Conservation (phyloP, 2,113 vertebrate species). For the Leuciscus idus region DNA sequence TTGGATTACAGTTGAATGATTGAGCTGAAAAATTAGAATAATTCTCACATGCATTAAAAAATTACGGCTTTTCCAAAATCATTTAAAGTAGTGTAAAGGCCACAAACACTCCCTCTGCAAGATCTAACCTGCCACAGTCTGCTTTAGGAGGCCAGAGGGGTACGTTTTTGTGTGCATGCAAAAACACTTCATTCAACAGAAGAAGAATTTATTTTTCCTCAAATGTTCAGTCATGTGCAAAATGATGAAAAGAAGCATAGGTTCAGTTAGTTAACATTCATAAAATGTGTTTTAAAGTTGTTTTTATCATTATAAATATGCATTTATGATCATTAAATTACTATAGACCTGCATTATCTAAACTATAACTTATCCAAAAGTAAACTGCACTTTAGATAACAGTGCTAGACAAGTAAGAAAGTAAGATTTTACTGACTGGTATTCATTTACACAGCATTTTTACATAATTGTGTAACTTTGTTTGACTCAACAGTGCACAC, state of each 20-base stretch:
- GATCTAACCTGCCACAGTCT: slow-evolving; percentile 28
- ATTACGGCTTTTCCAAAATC: background rate
- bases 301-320: background rate
- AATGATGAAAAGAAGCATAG: background rate
- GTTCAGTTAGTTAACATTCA: background rate
- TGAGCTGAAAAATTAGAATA: background rate
- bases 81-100: slow-evolving; percentile 31
- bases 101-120: slow-evolving; percentile 6
- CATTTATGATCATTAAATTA: background rate
- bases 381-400: background rate
- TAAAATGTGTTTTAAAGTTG: background rate
- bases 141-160: slow-evolving; percentile 12
- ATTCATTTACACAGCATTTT: background rate
- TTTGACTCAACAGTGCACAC: background rate
- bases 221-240: background rate
- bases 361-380: background rate
- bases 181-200: background rate
- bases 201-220: background rate
- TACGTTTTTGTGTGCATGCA: background rate
- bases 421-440: background rate
- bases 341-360: too few species aligned
- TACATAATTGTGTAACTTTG: background rate
- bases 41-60: background rate
- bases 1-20: background rate
- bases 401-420: background rate